phyloP scores from a whole-genome alignment of 1,140 invertebrate species.

The Nasonia longicornis region DNA sequence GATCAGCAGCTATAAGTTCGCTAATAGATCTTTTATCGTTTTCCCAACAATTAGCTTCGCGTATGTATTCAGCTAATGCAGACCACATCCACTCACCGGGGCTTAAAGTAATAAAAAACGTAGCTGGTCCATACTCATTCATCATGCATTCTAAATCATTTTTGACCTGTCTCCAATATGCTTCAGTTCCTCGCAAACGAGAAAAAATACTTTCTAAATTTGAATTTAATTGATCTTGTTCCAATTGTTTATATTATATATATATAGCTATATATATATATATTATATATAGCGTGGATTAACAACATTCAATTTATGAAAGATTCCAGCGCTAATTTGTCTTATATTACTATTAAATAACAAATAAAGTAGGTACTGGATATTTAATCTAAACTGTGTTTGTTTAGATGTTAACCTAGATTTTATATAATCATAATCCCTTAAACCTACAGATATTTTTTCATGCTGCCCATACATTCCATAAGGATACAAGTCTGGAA shows the following conservation, averaged over 20 bases:
- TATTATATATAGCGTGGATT: conserved; percentile 49
- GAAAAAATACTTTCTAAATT: not conserved
- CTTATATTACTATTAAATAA: conserved; percentile 49
- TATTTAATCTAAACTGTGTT: conserved; percentile 53
- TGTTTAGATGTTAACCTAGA: conserved; percentile 51
- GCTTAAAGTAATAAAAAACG: conserved; percentile 60
- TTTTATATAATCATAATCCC: conserved; percentile 54
- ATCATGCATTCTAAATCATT: conserved; percentile 56
- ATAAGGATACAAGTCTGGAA: conserved; percentile 55
- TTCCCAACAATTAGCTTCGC: conserved; percentile 50
- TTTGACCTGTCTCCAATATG: conserved; percentile 53
- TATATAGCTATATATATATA: too few relatives aligned
- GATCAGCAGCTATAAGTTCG: conserved; percentile 53
- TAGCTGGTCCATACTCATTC: conserved; percentile 59
- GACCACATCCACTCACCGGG: conserved; percentile 58
- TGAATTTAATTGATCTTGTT: not conserved
- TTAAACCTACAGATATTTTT: conserved; percentile 45
- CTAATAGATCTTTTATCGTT: conserved; percentile 42
- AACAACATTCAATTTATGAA: conserved; percentile 55
- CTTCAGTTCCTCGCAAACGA: conserved; percentile 52
- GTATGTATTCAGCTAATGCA: conserved; percentile 56
- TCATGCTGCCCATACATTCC: conserved; percentile 52
- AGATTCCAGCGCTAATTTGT: conserved; percentile 54
- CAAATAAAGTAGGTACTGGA: conserved; percentile 56
- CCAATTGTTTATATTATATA: too few relatives aligned